Conservation (phyloP, 1,140 invertebrate species). For the Leptinotarsa undecemlineata region DNA sequence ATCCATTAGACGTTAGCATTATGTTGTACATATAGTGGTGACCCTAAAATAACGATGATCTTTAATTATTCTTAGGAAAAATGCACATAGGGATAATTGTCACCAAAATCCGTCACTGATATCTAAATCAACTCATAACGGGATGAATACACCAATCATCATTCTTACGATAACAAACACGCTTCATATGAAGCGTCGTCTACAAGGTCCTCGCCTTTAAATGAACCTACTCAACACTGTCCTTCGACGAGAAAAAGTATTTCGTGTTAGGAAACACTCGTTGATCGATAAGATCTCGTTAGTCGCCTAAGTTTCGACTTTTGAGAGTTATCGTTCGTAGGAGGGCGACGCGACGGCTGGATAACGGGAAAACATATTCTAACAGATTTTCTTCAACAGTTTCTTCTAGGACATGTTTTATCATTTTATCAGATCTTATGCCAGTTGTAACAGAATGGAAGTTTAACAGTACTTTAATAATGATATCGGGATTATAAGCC, state of each 20-base stretch:
- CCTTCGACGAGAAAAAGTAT: neutral
- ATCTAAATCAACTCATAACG: no score
- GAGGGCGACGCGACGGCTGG: no score
- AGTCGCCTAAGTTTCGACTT: no score
- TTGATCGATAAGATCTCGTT: no score
- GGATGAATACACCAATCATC: no score
- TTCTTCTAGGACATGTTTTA: neutral
- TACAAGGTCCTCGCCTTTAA: no score
- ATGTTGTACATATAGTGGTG: conserved; percentile 10
- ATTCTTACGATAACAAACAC: no score
- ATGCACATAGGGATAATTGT: neutral
- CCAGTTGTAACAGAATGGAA: neutral
- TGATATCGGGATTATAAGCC: neutral
- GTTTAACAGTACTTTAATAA: neutral
- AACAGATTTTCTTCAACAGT: neutral
- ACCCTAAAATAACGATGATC: conserved; percentile 3
- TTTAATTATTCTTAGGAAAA: neutral
- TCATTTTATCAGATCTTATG: neutral
- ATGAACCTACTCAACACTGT: neutral
- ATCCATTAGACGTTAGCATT: conserved; percentile 21
- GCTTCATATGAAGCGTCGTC: no score
- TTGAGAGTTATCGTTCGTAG: no score
- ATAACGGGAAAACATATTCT: no score
- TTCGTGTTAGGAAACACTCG: neutral
- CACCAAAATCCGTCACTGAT: no score